Evolutionary conservation across 37 sponge, comb jelly and placozoan genomes (phyloP).

Genomic region (Halisarca cf. caerulea): DNA sequence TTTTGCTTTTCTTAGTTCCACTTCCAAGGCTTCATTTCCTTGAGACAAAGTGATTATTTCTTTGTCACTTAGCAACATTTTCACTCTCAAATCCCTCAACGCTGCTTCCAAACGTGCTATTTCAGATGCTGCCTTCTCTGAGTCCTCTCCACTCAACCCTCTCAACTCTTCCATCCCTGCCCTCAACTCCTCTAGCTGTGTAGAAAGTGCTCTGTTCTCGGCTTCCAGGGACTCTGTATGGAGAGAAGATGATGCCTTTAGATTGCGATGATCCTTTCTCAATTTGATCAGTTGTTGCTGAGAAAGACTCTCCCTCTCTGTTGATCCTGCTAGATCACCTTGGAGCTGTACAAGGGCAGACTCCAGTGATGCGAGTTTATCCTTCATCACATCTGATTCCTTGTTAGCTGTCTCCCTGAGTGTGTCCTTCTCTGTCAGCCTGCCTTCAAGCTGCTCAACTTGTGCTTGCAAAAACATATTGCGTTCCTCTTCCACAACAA

Average conservation of each 20-base stretch:
- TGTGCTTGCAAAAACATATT: no score
- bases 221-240: conserved; percentile 17
- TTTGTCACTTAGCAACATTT: not conserved
- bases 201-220: conserved; percentile 14
- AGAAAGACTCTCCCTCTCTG: not conserved
- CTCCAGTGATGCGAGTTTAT: conserved; percentile 30
- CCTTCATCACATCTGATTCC: conserved; percentile 13
- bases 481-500: not conserved
- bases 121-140: not conserved
- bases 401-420: not conserved
- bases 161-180: not conserved
- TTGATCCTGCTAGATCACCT: conserved; percentile 8
- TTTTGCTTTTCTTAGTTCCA: not conserved
- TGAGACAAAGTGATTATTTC: not conserved
- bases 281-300: conserved; percentile 21
- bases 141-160: not conserved
- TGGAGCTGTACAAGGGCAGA: conserved; percentile 36
- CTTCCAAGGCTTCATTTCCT: not conserved
- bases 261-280: not conserved
- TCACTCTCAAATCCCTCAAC: no score
- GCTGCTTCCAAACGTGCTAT: not conserved
- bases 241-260: not conserved
- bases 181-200: conserved; percentile 18
- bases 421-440: no score
- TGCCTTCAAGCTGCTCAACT: no score